Evolutionary conservation across 2,797 vertebrate genomes (phyloP).

Genomic region (Micropoecilia bifurca): DNA sequence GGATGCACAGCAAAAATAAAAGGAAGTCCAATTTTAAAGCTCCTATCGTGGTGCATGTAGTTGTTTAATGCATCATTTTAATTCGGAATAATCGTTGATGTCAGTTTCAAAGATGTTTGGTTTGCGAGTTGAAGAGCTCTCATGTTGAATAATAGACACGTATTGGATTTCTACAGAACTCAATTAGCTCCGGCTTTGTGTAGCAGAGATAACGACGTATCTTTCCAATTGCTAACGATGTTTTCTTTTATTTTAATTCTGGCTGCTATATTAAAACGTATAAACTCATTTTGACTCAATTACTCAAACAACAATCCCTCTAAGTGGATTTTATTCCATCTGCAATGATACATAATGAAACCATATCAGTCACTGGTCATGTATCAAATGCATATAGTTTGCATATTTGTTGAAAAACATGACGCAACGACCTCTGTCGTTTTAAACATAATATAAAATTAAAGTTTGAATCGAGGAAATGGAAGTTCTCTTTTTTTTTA

Average conservation of each 20-base stretch:
- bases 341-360: neutral
- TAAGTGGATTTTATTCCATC: neutral
- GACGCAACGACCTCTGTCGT: neutral
- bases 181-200: neutral
- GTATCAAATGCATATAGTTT: neutral
- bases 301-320: neutral
- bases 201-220: neutral
- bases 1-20: slow-evolving; percentile 4
- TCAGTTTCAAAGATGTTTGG: slow-evolving; percentile 3
- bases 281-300: neutral
- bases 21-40: neutral
- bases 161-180: neutral
- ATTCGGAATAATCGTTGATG: neutral
- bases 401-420: neutral
- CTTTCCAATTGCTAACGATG: slow-evolving; percentile 2
- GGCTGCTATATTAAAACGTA: neutral
- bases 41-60: neutral
- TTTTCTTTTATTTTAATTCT: neutral
- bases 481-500: neutral
- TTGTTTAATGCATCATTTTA: neutral
- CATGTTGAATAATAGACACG: neutral
- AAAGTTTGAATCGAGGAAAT: neutral
- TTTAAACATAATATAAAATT: neutral
- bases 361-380: neutral
- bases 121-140: neutral